Evolutionary conservation across 2,888 invertebrate genomes (phyloP).

Genomic region (Noctua janthe): DNA sequence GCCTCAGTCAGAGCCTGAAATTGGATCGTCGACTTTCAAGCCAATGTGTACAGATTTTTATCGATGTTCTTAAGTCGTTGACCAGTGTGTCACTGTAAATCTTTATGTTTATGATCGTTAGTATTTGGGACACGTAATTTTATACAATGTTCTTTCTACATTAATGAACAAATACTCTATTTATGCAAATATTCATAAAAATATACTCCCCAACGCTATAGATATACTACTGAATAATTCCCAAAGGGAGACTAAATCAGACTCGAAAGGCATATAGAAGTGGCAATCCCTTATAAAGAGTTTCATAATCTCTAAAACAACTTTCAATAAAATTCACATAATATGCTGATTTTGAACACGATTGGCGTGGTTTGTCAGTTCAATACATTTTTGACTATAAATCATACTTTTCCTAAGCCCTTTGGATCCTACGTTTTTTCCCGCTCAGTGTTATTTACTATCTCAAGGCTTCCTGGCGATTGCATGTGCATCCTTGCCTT

Average conservation of each 20-base stretch:
- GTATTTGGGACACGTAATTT: conserved; percentile 6
- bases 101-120: conserved; percentile 20
- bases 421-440: neutral
- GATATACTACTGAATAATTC: neutral
- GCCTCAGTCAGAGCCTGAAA: conserved; percentile 15
- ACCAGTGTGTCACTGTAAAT: conserved; percentile 25
- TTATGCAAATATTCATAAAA: neutral
- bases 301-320: neutral
- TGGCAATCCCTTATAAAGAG: too few species aligned
- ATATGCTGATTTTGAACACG: neutral
- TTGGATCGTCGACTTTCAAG: conserved; percentile 37
- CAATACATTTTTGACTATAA: neutral
- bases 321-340: neutral
- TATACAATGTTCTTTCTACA: neutral
- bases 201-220: neutral
- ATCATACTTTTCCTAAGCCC: neutral
- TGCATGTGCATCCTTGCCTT: neutral
- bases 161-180: neutral
- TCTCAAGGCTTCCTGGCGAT: neutral
- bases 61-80: conserved; percentile 32
- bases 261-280: neutral
- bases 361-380: neutral
- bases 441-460: neutral
- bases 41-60: conserved; percentile 35
- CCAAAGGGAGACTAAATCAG: neutral